Evolutionary conservation across 2,113 vertebrate genomes (phyloP).

Genomic region (Ascaphus truei): DNA sequence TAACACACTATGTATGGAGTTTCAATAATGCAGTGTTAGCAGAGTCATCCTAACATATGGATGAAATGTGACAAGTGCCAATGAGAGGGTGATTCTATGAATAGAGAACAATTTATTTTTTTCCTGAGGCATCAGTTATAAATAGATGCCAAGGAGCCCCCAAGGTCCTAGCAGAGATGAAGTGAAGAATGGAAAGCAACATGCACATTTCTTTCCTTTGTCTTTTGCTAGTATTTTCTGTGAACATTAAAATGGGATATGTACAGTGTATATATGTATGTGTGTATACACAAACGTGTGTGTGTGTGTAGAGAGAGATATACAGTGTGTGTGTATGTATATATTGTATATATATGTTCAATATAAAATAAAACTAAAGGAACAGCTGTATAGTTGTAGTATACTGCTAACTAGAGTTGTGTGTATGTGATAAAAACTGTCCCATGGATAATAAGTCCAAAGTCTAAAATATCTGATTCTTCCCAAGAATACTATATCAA

Average conservation of each 20-base stretch:
- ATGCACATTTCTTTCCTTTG: constrained; percentile 12
- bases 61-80: constrained; percentile 35
- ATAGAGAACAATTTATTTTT: constrained; percentile 37
- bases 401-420: no score
- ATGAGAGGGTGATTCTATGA: constrained; percentile 28
- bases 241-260: no score
- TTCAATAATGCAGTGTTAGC: constrained; percentile 14
- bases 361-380: no score
- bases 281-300: no score
- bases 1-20: constrained; percentile 1
- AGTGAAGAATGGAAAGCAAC: constrained; percentile 1
- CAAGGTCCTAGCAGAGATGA: constrained; percentile 9
- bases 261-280: no score
- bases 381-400: no score
- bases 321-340: neutral
- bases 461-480: no score
- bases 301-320: neutral
- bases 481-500: no score
- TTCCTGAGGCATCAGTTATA: constrained; percentile 16
- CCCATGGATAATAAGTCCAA: no score
- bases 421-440: no score
- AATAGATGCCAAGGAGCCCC: constrained; percentile 30
- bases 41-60: constrained; percentile 21
- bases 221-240: no score
- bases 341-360: no score